Base-by-base conservation (phyloP, 2,113 vertebrate species). In the Leptosomus discolor region DNA sequence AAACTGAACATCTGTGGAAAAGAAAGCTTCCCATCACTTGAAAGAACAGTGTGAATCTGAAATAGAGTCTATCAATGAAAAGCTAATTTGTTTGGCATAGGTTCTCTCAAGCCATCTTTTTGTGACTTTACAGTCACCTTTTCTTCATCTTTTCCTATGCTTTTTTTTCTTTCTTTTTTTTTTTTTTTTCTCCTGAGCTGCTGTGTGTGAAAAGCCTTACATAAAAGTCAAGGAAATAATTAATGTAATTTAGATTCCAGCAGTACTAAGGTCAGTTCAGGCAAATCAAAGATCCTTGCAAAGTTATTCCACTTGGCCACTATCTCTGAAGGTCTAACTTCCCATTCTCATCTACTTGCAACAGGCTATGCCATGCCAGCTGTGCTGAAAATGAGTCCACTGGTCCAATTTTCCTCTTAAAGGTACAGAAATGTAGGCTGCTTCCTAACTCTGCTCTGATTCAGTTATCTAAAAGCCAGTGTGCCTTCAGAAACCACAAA, bases 1-100 rank as follows among this genome's bases (percentile, higher is more conserved):
- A 93, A 90, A 86, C 94, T 32, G 79, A 96, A 93, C 94, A 95
- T 95, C 90, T 96, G 95, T 70, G 68, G 50, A 63, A 68, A 79
- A 39, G 78, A 82, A 74, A 12, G 1, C 75, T 92, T 96, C 75
- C 79, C 60, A 34, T 93, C 85, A 61, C 75, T 96, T 94, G 85
- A 90, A 88, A 80, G 63, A 79, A 88, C 85, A 93, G 5, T 65
- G 71, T 69, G 57, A 84, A 73, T 71, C n/a, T 88, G 58, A 95
- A 96, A 80, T 60, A 61, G 14, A 94, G 71, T 76, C 54, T 92
- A 74, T 82, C 79, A 92, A 94, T 64, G 75, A 85, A 93, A 94
- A 90, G 29, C 5, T 68, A 61, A 53, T 65, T 82, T 73, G 23
- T 56, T 41, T 93, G 50, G 45, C 41, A 34, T 11, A 85, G 54